phyloP scores from a whole-genome alignment of 2,888 invertebrate genomes.

The Vanessa cardui region DNA sequence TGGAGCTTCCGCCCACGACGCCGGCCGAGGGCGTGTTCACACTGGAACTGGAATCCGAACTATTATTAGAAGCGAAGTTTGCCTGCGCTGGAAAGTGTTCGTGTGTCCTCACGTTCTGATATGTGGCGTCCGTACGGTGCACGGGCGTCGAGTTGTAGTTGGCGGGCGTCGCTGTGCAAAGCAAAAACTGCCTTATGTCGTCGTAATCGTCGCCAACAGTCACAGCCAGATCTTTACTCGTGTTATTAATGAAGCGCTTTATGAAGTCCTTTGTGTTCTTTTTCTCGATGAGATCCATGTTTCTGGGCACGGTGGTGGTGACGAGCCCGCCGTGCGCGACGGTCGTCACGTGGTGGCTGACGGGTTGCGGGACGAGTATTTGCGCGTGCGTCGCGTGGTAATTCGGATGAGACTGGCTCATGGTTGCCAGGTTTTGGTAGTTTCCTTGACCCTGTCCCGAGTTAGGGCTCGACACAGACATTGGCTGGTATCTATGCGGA shows the following conservation, averaged over 20 bases:
- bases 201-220: constrained; percentile 63
- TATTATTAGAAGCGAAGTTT: constrained; percentile 65
- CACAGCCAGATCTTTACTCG: constrained; percentile 54
- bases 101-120: constrained; percentile 64
- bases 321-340: constrained; percentile 54
- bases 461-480: constrained; percentile 72
- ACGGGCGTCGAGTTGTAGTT: constrained; percentile 60
- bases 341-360: constrained; percentile 49
- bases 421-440: constrained; percentile 67
- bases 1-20: constrained; percentile 83
- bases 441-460: constrained; percentile 51
- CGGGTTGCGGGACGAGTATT: constrained; percentile 47
- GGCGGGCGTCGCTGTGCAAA: constrained; percentile 60
- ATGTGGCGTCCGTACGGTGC: constrained; percentile 63
- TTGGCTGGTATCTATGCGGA: constrained; percentile 68
- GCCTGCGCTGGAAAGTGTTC: constrained; percentile 61
- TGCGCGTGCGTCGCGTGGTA: constrained; percentile 41
- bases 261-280: constrained; percentile 70
- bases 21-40: constrained; percentile 83
- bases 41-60: constrained; percentile 87
- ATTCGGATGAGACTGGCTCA: constrained; percentile 73
- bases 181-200: constrained; percentile 38
- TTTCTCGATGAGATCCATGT: constrained; percentile 62
- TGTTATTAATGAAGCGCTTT: constrained; percentile 56
- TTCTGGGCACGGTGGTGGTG: constrained; percentile 51